Conservation (phyloP, 2,888 invertebrate genomes). For the Urechis unicinctus region DNA sequence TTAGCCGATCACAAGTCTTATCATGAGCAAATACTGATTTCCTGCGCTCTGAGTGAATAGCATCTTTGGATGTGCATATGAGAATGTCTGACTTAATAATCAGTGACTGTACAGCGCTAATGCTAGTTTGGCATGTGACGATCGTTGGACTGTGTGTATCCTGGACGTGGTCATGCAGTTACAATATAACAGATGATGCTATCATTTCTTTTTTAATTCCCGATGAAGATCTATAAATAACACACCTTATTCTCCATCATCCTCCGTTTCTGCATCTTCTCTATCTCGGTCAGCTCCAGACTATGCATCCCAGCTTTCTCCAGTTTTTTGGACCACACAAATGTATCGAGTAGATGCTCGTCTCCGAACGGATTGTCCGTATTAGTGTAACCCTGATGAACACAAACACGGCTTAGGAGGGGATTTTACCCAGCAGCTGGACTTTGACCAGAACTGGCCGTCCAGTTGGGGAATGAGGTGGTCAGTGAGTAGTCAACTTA, state of each 20-base stretch:
- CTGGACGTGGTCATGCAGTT: too few species aligned
- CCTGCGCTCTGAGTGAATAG: too few species aligned
- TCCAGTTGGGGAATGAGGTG: not conserved
- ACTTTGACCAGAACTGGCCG: not conserved
- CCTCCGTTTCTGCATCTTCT: slow-evolving; percentile 74
- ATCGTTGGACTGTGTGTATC: too few species aligned
- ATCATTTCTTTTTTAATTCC: too few species aligned
- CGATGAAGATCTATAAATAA: not conserved
- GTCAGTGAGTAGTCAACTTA: slow-evolving; percentile 27
- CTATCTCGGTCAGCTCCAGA: slow-evolving; percentile 59
- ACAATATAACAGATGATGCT: too few species aligned
- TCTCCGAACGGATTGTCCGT: slow-evolving; percentile 99
- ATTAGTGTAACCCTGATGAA: slow-evolving; percentile 78
- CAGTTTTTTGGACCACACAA: slow-evolving; percentile 92
- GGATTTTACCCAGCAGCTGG: not conserved
- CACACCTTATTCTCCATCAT: slow-evolving; percentile 77
- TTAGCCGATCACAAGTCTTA: too few species aligned
- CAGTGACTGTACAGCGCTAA: too few species aligned
- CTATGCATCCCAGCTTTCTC: slow-evolving; percentile 84
- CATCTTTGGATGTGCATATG: too few species aligned
- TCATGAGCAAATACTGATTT: too few species aligned
- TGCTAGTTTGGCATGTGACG: too few species aligned
- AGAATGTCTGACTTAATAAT: too few species aligned
- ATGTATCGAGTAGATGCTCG: slow-evolving; percentile 85
- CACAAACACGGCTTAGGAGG: not conserved